These are phyloP conservation scores for Andricus quercusramuli DNA, from an alignment of 2,888 invertebrate genomes.

Conservation along the genomic window DNA sequence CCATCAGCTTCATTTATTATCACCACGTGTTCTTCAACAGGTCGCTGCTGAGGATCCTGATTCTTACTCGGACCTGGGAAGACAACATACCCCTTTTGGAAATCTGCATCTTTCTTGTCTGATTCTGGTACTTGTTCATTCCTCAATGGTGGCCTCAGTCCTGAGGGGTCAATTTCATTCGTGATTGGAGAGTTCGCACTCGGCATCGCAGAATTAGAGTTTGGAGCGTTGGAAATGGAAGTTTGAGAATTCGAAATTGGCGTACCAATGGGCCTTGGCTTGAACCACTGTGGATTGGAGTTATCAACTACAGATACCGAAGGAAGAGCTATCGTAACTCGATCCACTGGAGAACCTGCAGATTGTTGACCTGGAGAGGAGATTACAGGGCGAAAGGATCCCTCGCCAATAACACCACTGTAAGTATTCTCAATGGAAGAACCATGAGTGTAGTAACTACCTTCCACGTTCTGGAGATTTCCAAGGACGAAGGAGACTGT, in stretches of 20 bases:
- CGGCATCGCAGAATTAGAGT: not conserved
- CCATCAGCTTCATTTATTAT: conserved; percentile 73
- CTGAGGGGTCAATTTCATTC: conserved; percentile 51
- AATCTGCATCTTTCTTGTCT: conserved; percentile 43
- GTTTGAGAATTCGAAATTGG: not conserved
- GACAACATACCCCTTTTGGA: conserved; percentile 42
- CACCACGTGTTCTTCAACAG: conserved; percentile 70
- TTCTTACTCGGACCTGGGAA: conserved; percentile 48
- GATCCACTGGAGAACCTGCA: conserved; percentile 60
- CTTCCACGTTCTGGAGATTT: conserved; percentile 82
- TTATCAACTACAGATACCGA: conserved; percentile 60
- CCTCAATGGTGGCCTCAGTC: conserved; percentile 28
- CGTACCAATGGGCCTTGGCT: conserved; percentile 47
- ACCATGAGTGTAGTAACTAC: conserved; percentile 77
- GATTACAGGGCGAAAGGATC: conserved; percentile 62
- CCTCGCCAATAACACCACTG: conserved; percentile 57
- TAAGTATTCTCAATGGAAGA: conserved; percentile 77
- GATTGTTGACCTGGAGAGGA: conserved; percentile 64
- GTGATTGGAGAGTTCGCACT: conserved; percentile 13
- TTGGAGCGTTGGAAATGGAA: not conserved
- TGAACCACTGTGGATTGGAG: conserved; percentile 56
- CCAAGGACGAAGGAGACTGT: conserved; percentile 84
- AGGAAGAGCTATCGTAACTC: conserved; percentile 63
- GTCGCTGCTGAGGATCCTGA: conserved; percentile 48
- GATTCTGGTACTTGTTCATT: conserved; percentile 41